Conservation (phyloP, 2,888 invertebrate species). For the Chloromyia formosa region DNA sequence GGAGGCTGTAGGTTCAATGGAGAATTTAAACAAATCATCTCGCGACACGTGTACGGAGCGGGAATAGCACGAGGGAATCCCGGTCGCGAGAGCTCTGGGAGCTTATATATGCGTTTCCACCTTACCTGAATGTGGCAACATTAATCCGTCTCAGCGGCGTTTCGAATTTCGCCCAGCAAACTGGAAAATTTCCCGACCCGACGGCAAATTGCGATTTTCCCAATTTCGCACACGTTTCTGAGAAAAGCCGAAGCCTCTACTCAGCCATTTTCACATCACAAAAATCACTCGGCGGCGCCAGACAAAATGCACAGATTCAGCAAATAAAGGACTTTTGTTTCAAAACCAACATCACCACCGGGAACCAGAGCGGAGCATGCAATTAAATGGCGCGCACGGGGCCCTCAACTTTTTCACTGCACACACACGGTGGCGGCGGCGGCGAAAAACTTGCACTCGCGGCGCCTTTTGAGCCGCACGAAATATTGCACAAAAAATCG, state of each 20-base stretch:
- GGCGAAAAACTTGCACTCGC: too few species aligned
- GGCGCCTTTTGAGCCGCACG: not conserved
- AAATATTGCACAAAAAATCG: conserved; percentile 16
- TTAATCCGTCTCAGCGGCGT: conserved; percentile 26
- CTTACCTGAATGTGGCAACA: conserved; percentile 24
- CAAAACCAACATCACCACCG: too few species aligned
- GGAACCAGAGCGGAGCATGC: conserved; percentile 22
- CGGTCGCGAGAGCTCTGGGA: too few species aligned
- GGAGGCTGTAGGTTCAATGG: not conserved
- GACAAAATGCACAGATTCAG: not conserved
- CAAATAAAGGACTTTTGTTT: conserved; percentile 29
- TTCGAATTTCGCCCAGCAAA: not conserved
- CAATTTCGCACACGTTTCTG: conserved; percentile 1
- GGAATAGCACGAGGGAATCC: too few species aligned
- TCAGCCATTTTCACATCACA: not conserved
- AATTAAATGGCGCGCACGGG: conserved; percentile 38
- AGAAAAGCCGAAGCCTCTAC: not conserved
- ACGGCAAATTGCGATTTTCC: conserved; percentile 23
- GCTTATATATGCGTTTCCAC: too few species aligned
- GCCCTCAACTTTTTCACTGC: not conserved
- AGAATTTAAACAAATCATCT: too few species aligned
- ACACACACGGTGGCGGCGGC: too few species aligned
- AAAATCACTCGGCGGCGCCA: not conserved
- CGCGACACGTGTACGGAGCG: too few species aligned
- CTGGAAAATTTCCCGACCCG: conserved; percentile 12